phyloP scores from a whole-genome alignment of 2,113 vertebrate genomes.

The Tupaia chinensis region DNA sequence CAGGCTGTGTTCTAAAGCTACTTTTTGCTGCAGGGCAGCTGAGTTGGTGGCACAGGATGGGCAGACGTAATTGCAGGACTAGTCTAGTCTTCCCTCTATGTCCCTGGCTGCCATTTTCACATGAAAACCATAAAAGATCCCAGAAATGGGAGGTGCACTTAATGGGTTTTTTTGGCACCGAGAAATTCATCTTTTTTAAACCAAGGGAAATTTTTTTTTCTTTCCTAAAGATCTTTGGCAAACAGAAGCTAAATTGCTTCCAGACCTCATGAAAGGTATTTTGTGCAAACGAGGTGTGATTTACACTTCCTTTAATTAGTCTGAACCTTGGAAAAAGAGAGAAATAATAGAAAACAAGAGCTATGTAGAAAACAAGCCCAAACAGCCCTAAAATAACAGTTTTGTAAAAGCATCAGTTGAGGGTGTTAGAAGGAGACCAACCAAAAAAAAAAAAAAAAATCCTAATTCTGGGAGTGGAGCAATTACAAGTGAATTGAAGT shows the following conservation, averaged over 20 bases:
- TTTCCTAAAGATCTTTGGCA: slow-evolving; percentile 86
- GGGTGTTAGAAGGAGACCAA: slow-evolving; percentile 79
- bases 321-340: slow-evolving; percentile 84
- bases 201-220: slow-evolving; percentile 70
- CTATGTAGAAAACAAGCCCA: slow-evolving; percentile 83
- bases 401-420: slow-evolving; percentile 81
- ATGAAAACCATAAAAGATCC: slow-evolving; percentile 81
- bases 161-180: slow-evolving; percentile 82
- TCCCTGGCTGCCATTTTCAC: slow-evolving; percentile 79
- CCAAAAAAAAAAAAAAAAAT: slow-evolving; percentile 70
- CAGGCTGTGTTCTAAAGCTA: not conserved
- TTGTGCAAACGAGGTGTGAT: slow-evolving; percentile 85
- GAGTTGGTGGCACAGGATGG: not conserved
- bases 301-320: slow-evolving; percentile 86
- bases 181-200: slow-evolving; percentile 85
- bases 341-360: slow-evolving; percentile 84
- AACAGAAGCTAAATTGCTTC: slow-evolving; percentile 84
- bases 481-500: slow-evolving; percentile 82
- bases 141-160: slow-evolving; percentile 81
- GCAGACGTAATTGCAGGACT: slow-evolving; percentile 23
- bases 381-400: slow-evolving; percentile 84
- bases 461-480: slow-evolving; percentile 80
- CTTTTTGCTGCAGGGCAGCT: not conserved
- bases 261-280: slow-evolving; percentile 86
- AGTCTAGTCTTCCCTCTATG: slow-evolving; percentile 47